Base-by-base conservation (phyloP, 2,797 vertebrate species). In the Aphelocoma californica region DNA sequence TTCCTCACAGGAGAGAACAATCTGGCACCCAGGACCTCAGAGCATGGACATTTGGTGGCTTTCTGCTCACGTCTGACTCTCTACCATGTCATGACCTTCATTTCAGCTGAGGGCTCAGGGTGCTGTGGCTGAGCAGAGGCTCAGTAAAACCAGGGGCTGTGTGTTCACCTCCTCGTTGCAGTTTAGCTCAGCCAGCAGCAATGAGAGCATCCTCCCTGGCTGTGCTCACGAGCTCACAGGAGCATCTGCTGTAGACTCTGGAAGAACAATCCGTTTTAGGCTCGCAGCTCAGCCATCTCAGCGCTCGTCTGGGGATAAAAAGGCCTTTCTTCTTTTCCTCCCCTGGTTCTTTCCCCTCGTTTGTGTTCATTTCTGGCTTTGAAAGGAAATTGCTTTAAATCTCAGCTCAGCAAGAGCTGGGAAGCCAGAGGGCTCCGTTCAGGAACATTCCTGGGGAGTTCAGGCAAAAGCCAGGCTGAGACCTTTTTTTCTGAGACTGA, bases 311-410 rank as follows among this genome's bases (percentile, higher is more conserved):
- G 91, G 92, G 87, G 97, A 94, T 85, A 58, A 57, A 21, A 83
- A 80, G 42, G 58, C 71, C 57, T 66, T 73, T 86, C 60, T 94
- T 93, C 70, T 75, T 79, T 64, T 40, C 53, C 60, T 54, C 54
- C 77, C 72, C 69, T 48, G 36, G 23, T 87, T 89, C 64, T 72
- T 57, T 88, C 69, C 36, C 23, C 64, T 96, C 79, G 66, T 97
- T 96, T 95, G 86, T 93, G 89, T 93, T 95, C 64, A 25, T 23
- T 73, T 93, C 84, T 26, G 57, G 82, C 92, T 97, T 94, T 60
- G 60, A 95, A 96, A 97, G 89, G 97, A 95, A 95, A 95, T 86
- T 62, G 91, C 80, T 91, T 96, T 72, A 80, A 95, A 95, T 84
- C 92, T 88, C 77, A 65, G 62, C 75, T 96, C 83, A 54, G 72